A percentile compares a stretch with the other conserved stretches of the same genome.
Evolutionary conservation across 2,888 invertebrate genomes (phyloP).

Genomic region (Salpingus planirostris): DNA sequence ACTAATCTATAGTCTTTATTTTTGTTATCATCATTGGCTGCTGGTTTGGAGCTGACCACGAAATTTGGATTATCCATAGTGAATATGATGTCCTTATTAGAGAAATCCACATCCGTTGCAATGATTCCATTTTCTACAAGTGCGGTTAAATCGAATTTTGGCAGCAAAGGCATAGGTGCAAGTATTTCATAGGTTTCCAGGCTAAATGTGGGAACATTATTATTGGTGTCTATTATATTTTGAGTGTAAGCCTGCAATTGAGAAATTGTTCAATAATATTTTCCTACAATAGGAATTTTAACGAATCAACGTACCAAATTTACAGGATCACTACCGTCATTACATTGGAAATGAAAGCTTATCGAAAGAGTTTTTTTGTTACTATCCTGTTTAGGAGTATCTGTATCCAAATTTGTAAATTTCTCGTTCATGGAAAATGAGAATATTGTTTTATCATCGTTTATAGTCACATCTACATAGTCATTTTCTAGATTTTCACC

Average conservation of each 20-base stretch:
- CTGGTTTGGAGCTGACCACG: conserved; percentile 8
- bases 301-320: not conserved
- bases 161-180: conserved; percentile 44
- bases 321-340: no score
- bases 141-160: conserved; percentile 40
- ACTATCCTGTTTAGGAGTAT: no score
- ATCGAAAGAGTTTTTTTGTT: no score
- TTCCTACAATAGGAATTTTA: not conserved
- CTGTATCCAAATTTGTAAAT: no score
- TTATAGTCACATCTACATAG: no score
- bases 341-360: no score
- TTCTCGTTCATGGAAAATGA: no score
- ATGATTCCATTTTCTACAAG: conserved; percentile 35
- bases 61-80: conserved; percentile 24
- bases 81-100: conserved; percentile 34
- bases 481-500: no score
- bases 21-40: no score
- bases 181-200: conserved; percentile 36
- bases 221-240: conserved; percentile 45
- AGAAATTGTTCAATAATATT: conserved; percentile 16
- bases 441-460: no score
- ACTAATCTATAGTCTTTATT: conserved; percentile 18
- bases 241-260: conserved; percentile 40
- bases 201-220: conserved; percentile 41
- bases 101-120: conserved; percentile 47